phyloP scores from a whole-genome alignment of 2,888 invertebrate genomes.

The Elysia crispata region DNA sequence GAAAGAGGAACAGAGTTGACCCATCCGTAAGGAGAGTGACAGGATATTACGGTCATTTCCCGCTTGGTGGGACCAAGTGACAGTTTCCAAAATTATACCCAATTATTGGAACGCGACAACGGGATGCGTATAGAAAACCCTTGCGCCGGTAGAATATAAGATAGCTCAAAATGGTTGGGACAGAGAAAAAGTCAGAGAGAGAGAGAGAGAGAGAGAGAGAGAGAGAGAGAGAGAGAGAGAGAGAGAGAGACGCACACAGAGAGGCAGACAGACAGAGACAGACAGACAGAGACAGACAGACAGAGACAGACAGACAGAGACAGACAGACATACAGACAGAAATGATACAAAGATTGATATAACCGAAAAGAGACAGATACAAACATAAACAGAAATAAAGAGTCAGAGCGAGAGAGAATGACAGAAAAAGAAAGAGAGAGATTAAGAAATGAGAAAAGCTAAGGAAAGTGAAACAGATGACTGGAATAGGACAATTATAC shows the following conservation, averaged over 20 bases:
- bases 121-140: too few relatives aligned
- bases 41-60: too few relatives aligned
- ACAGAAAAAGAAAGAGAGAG: slow-evolving; percentile 44
- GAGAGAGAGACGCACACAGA: background rate
- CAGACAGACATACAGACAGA: background rate
- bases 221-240: slow-evolving; percentile 49
- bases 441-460: slow-evolving; percentile 47
- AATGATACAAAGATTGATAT: slow-evolving; percentile 43
- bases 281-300: background rate
- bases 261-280: slow-evolving; percentile 19
- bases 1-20: too few relatives aligned
- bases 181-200: too few relatives aligned
- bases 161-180: too few relatives aligned
- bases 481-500: too few relatives aligned
- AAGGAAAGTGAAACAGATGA: too few relatives aligned
- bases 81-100: too few relatives aligned
- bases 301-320: slow-evolving; percentile 43
- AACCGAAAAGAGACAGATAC: slow-evolving; percentile 20
- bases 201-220: background rate
- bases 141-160: too few relatives aligned
- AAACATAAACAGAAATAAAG: background rate
- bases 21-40: too few relatives aligned
- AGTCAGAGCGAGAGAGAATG: slow-evolving; percentile 22
- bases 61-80: too few relatives aligned
- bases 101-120: too few relatives aligned